Base-by-base conservation (phyloP, 2,888 invertebrate species). In the Amphipoea oculea region DNA sequence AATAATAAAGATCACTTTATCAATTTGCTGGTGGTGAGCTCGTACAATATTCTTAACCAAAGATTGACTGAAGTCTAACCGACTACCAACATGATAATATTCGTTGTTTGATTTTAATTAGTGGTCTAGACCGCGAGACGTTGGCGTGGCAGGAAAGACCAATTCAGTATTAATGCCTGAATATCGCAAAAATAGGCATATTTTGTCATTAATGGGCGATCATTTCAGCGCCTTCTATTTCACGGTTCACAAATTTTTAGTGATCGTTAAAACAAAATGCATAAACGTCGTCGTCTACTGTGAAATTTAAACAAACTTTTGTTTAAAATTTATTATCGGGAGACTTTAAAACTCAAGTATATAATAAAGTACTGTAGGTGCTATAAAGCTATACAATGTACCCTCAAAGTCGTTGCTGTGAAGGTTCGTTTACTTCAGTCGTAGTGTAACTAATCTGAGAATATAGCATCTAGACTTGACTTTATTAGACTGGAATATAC, bases 41-140 rank as follows among this genome's bases (percentile, higher is more conserved):
- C 40, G 11, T 6, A 14, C 2, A 36, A 29, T 51, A 60, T 23
- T 42, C 17, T 17, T 14, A 60, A 51, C 20, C 66, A 70, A 66
- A 68, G 17, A 69, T 40, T 63, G 14, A 63, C 17, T 57, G 12
- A 23, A 66, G 40, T 40, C 0, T 36, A 73, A 57, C 71, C 57
- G 9, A 42, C 60, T 69, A 66, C 62, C 57, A 70, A 70, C 54
- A 42, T 78, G 71, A 62, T 82, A 62, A 67, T 67, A 51, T 82
- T 86, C 87, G 78, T 68, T 92, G 90, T 95, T 95, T 94, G 93
- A 93, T 93, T 94, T 94, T 93, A 95, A 95, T 95, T 94, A 95
- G 91, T 92, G 78, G 91, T 92, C 92, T 92, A 83, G 81, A 81
- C 82, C n/a, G n/a, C 40, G 40, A 94, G 93, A 92, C 93, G 82